Percentiles rank a stretch among this genome's conserved stretches.
Conservation (phyloP, 2,888 invertebrate genomes). For the Limnephilus marmoratus region DNA sequence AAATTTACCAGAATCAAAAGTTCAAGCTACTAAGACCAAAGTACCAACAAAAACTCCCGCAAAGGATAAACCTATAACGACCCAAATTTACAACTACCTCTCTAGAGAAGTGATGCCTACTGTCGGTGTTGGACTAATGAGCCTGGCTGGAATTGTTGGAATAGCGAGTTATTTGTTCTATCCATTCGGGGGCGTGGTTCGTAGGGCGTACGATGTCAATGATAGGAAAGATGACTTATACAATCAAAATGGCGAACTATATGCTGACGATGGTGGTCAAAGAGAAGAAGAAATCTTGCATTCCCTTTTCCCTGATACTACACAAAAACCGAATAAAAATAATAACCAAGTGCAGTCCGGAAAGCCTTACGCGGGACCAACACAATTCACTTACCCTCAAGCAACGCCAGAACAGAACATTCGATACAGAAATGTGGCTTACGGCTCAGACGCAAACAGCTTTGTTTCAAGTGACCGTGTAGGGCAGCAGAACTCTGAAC, state of each 20-base stretch:
- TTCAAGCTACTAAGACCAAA: conserved; percentile 75
- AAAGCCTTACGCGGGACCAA: conserved; percentile 74
- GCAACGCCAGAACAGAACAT: conserved; percentile 70
- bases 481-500: conserved; percentile 75
- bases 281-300: conserved; percentile 87
- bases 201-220: conserved; percentile 81
- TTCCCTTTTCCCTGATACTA: conserved; percentile 85
- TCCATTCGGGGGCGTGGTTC: conserved; percentile 82
- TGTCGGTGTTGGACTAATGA: conserved; percentile 86
- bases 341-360: conserved; percentile 68
- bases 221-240: conserved; percentile 81
- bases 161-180: conserved; percentile 87
- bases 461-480: conserved; percentile 72
- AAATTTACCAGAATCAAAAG: conserved; percentile 67
- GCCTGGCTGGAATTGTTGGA: conserved; percentile 85
- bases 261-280: conserved; percentile 82
- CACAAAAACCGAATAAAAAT: conserved; percentile 71
- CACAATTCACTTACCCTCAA: conserved; percentile 71
- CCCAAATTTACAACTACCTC: conserved; percentile 86
- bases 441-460: conserved; percentile 72
- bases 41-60: conserved; percentile 72
- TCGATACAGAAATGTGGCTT: conserved; percentile 74
- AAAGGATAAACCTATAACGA: conserved; percentile 81
- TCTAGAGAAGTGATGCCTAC: conserved; percentile 90
- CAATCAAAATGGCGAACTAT: conserved; percentile 83